Conservation (phyloP, 37 sponge, comb jelly and placozoan species). For the Chondrilla cf. caribensis region DNA sequence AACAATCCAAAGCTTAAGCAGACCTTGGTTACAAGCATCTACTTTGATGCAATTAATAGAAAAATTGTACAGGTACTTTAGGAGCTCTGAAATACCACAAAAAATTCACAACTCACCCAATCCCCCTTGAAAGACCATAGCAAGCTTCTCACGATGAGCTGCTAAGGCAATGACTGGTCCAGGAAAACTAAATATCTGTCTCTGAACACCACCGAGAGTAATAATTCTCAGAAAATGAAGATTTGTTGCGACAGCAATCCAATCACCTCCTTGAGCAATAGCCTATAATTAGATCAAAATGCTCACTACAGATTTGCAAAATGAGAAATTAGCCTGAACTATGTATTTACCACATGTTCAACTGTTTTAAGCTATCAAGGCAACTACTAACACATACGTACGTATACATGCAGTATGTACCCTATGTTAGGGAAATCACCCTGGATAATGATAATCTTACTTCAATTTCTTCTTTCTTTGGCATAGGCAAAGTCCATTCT, state of each 20-base stretch:
- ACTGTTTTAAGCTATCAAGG: neutral
- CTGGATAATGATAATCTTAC: neutral
- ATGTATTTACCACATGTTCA: too few species aligned
- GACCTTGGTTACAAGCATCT: too few species aligned
- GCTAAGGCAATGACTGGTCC: conserved; percentile 58
- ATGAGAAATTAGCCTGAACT: too few species aligned
- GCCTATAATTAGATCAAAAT: neutral
- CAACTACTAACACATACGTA: neutral
- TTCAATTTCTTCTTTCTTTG: conserved; percentile 47
- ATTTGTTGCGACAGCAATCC: conserved; percentile 79
- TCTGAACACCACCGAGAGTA: conserved; percentile 71
- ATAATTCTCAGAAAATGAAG: conserved; percentile 49
- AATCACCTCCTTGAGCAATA: conserved; percentile 50
- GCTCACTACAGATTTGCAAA: too few species aligned
- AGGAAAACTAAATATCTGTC: conserved; percentile 52
- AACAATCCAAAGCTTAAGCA: too few species aligned
- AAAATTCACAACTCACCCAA: conserved; percentile 29
- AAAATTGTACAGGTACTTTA: too few species aligned
- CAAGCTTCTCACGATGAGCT: conserved; percentile 40
- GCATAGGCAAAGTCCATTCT: conserved; percentile 68
- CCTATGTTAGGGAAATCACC: too few species aligned
- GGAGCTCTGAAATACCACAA: too few species aligned
- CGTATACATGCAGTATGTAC: too few species aligned
- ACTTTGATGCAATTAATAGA: too few species aligned
- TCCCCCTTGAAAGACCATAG: conserved; percentile 52